phyloP scores from a whole-genome alignment of 1,140 invertebrate species.

The Ganaspis sp. region DNA sequence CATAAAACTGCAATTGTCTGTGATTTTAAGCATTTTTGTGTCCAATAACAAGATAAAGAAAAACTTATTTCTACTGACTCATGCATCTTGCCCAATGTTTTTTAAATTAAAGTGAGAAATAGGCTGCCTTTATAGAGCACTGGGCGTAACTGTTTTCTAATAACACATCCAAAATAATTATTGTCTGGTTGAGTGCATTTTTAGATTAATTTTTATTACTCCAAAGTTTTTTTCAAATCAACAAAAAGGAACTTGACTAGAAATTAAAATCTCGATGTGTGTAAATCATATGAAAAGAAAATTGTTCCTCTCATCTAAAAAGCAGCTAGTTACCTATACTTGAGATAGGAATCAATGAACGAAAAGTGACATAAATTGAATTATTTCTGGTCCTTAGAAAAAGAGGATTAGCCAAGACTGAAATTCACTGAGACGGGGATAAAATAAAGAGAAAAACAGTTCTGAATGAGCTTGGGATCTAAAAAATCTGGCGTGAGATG shows the following conservation, averaged over 20 bases:
- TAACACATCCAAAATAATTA: not conserved
- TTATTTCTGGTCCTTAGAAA: not conserved
- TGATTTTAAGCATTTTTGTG: too few relatives aligned
- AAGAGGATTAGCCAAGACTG: not conserved
- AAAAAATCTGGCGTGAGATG: slow-evolving; percentile 2
- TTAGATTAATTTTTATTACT: not conserved
- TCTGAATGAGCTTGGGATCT: not conserved
- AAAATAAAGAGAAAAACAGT: not conserved
- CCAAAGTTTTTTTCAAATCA: not conserved
- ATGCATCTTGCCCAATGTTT: not conserved
- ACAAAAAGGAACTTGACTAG: not conserved
- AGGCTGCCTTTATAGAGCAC: not conserved
- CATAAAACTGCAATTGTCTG: too few relatives aligned
- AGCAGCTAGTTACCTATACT: not conserved
- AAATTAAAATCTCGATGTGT: not conserved
- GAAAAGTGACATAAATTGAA: not conserved
- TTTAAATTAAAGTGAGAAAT: not conserved
- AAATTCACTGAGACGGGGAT: not conserved
- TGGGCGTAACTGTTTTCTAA: not conserved
- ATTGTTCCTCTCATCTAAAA: not conserved
- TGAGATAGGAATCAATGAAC: not conserved
- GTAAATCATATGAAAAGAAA: not conserved
- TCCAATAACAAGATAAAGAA: too few relatives aligned
- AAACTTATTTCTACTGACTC: too few relatives aligned
- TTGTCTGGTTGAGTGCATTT: not conserved